A percentile compares a stretch with the other conserved stretches of the same genome.
Evolutionary conservation across 1,140 invertebrate species (phyloP).

Genomic region (Portunus trituberculatus): DNA sequence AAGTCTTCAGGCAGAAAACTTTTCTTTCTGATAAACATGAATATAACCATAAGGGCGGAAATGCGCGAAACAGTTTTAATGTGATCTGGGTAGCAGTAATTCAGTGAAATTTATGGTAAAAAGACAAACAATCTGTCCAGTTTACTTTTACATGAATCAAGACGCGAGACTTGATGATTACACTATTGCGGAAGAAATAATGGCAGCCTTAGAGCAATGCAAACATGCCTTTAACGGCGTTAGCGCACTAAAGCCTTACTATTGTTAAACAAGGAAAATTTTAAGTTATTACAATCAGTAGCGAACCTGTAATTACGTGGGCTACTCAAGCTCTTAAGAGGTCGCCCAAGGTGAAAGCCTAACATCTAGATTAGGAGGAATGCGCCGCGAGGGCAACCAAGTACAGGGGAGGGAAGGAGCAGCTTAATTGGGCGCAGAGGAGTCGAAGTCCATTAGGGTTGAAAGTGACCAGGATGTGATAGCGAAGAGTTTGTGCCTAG

Average conservation of each 20-base stretch:
- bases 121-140: too few species aligned
- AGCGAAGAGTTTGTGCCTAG: not conserved
- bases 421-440: not conserved
- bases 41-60: too few species aligned
- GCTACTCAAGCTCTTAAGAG: not conserved
- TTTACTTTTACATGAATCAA: too few species aligned
- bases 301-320: not conserved
- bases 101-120: too few species aligned
- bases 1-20: not conserved
- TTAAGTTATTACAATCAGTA: not conserved
- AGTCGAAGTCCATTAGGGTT: not conserved
- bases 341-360: not conserved
- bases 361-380: conserved; percentile 23
- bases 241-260: not conserved
- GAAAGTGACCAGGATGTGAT: not conserved
- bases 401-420: not conserved
- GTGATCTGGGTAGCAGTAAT: too few species aligned
- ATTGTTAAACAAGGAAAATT: not conserved
- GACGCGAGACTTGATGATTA: not conserved
- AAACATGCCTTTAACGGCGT: not conserved
- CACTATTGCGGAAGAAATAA: not conserved
- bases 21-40: not conserved
- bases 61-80: too few species aligned
- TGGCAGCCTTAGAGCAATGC: not conserved
- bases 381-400: not conserved